phyloP scores from a whole-genome alignment of 2,797 vertebrate species.

The Catostomus latipinnis region DNA sequence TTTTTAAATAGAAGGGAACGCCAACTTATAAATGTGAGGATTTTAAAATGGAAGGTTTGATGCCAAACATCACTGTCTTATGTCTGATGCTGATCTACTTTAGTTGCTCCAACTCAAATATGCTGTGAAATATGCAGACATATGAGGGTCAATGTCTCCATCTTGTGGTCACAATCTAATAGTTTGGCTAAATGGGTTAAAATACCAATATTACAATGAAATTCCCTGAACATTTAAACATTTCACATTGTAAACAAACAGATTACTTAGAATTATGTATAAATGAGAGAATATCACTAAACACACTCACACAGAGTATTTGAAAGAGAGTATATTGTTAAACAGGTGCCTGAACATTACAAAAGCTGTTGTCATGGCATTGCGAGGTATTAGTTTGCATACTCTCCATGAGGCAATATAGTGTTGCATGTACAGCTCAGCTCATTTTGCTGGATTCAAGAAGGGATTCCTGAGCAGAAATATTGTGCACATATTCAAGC shows the following conservation, averaged over 20 bases:
- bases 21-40: conserved; percentile 70
- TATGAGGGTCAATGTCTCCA: conserved; percentile 76
- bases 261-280: background rate
- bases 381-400: conserved; percentile 48
- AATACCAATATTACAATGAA: background rate
- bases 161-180: conserved; percentile 66
- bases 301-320: too few relatives aligned
- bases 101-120: conserved; percentile 23
- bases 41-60: conserved; percentile 73
- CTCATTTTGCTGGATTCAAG: conserved; percentile 30
- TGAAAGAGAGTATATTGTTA: conserved; percentile 52
- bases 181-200: conserved; percentile 52
- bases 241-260: background rate
- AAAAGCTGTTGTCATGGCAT: conserved; percentile 35
- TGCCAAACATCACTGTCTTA: conserved; percentile 79
- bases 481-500: conserved; percentile 37
- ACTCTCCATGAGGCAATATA: conserved; percentile 52
- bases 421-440: conserved; percentile 43
- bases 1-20: conserved; percentile 73
- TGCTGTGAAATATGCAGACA: conserved; percentile 4
- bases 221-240: background rate
- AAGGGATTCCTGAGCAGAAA: conserved; percentile 54
- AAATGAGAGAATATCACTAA: background rate
- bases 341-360: conserved; percentile 41
- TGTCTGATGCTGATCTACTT: conserved; percentile 72